Conservation (phyloP, 2,888 invertebrate species). For the Nysson spinosus region DNA sequence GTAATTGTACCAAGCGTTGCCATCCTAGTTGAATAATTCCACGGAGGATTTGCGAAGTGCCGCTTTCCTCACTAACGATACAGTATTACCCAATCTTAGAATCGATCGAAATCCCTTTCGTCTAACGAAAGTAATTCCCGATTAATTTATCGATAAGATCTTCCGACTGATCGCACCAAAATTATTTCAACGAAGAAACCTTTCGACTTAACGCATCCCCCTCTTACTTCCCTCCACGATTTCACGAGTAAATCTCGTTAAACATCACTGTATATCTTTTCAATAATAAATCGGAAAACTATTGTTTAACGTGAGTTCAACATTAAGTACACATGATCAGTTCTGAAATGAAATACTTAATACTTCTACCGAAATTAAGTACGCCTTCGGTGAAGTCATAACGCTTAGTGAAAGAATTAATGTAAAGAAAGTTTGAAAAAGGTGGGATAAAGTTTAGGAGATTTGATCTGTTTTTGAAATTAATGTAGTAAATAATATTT, state of each 20-base stretch:
- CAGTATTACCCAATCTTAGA: constrained; percentile 16
- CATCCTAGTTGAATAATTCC: constrained; percentile 38
- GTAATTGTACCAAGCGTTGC: constrained; percentile 37
- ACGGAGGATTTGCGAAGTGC: constrained; percentile 13
- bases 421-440: no score
- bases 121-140: constrained; percentile 12
- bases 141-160: constrained; percentile 42
- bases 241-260: background rate
- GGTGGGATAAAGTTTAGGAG: no score
- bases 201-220: background rate
- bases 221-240: background rate
- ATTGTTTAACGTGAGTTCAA: background rate
- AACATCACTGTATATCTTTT: background rate
- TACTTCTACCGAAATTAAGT: no score
- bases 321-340: no score
- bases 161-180: constrained; percentile 20
- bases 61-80: constrained; percentile 3
- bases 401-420: no score
- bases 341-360: no score
- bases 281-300: background rate
- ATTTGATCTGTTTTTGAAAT: no score
- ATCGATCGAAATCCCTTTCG: constrained; percentile 9
- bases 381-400: no score
- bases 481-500: no score
- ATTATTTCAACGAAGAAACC: background rate